Conservation (phyloP, 2,888 invertebrate genomes). For the Cremastinae sp. region DNA sequence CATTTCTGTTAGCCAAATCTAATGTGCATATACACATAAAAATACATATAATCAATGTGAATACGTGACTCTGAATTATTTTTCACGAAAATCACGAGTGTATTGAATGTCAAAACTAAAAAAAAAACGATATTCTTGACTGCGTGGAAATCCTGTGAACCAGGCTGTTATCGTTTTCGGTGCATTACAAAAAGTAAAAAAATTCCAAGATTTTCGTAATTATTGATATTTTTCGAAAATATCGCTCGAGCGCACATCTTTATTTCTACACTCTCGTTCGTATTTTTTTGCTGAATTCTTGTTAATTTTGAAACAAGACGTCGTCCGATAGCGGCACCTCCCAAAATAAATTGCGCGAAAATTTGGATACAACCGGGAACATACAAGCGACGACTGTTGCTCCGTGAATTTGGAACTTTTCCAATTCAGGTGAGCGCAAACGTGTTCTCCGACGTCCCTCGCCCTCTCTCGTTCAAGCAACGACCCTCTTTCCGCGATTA, state of each 20-base stretch:
- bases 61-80: neutral
- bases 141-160: no score
- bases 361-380: conserved; percentile 59
- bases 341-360: conserved; percentile 69
- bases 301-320: conserved; percentile 55
- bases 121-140: neutral
- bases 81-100: conserved; percentile 24
- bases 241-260: conserved; percentile 32
- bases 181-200: neutral
- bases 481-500: neutral
- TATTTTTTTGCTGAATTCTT: neutral
- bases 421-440: conserved; percentile 63
- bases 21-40: conserved; percentile 17
- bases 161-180: no score
- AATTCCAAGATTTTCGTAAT: conserved; percentile 17
- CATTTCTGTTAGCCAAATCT: conserved; percentile 41
- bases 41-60: no score
- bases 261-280: neutral
- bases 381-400: conserved; percentile 39
- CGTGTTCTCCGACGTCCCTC: conserved; percentile 8
- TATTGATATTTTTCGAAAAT: conserved; percentile 49
- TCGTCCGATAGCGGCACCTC: conserved; percentile 65
- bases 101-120: conserved; percentile 17
- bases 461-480: neutral
- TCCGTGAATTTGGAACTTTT: conserved; percentile 62